Base-by-base conservation (phyloP, 2,888 invertebrate species). In the Taphrorychus bicolor region DNA sequence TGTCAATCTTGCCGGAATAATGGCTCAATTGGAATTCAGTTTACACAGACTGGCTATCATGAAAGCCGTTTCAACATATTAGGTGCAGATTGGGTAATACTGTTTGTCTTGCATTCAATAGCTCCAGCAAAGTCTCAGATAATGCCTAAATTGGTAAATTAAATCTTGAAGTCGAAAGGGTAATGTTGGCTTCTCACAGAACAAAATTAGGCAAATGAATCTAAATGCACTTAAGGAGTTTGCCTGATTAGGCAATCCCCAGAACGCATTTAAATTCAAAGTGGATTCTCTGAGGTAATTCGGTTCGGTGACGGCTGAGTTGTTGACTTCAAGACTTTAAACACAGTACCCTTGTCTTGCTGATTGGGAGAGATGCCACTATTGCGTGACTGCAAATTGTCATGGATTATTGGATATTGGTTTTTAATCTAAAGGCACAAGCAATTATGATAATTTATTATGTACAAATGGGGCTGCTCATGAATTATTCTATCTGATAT, bases 191-290 rank as follows among this genome's bases (percentile, higher is more conserved):
- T 32, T 32, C 32, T 32, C 32, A 32, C 32, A 9, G 32, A 32
- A 32, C 32, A 32, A 45, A 45, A 45, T 45, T 45, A 45, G 45
- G 45, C 16, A 45, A 45, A 45, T 45, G 45, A 14, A 45, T 14
- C 17, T 45, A 45, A 45, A 16, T 45, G 45, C 45, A 45, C 16
- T 45, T 45, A 45, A 45, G 45, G 5, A 45, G 45, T 45, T 45
- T 45, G 45, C 14, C 17, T 45, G 45, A 45, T 45, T 45, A 45
- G 17, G 45, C 45, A 45, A 17, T 32, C 45, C 45, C 45, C 45
- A 5, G 14, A 17, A 45, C 45, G 45, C 9, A 17, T 45, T 45
- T 17, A 45, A n/a, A 45, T 45, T 45, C 45, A 45, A 45, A 17
- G 17, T 16, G 45, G 45, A 45, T 45, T 45, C 45, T 45, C 45